Evolutionary conservation across 2,888 invertebrate species (phyloP), one percentile per base, ranked within the genome.

Genomic region (Fabriciana adippe): DNA sequence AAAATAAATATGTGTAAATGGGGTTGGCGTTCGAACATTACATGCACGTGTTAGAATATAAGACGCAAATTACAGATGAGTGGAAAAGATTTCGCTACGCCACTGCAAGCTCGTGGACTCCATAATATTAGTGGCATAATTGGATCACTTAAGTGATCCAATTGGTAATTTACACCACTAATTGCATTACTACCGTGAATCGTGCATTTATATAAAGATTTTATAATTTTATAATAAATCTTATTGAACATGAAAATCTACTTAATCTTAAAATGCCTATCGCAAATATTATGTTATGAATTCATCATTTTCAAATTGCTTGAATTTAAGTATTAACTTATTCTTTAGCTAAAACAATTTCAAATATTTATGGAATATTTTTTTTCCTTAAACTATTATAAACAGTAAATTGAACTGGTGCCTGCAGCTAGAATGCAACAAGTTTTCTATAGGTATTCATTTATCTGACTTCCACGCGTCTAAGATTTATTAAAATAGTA

Each of bases 61-160:
- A 72, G 64, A 71, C 74, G 76, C 73, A 77, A 73, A 78, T 82
- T 72, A 76, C 78, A 55, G 75, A 69, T 70, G 74, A 75, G 73
- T 83, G 82, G 83, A 67, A 73, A 69, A 72, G 67, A 70, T 74
- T 76, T 85, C 73, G 71, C 85, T 85, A 79, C 88, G 86, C 83
- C 84, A 84, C 73, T 66, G 64, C 64, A 60, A 62, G 76, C 91
- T 84, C 90, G 90, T 90, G 91, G 88, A 83, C 78, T 89, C 78
- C 72, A 85, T 89, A 82, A 88, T 79, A 75, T 77, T 79, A 76
- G 72, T 76, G 74, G 69, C 74, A 75, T 85, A 87, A 86, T 85
- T 83, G 83, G 81, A 82, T 75, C 81, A 84, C 78, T 74, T 76
- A 76, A 71, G 66, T 71, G 55, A 64, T 62, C 55, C 47, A 60